A percentile compares a stretch with the other conserved stretches of the same genome.
phyloP scores from a whole-genome alignment of 2,797 vertebrate species.

The Sebastes iracundus region DNA sequence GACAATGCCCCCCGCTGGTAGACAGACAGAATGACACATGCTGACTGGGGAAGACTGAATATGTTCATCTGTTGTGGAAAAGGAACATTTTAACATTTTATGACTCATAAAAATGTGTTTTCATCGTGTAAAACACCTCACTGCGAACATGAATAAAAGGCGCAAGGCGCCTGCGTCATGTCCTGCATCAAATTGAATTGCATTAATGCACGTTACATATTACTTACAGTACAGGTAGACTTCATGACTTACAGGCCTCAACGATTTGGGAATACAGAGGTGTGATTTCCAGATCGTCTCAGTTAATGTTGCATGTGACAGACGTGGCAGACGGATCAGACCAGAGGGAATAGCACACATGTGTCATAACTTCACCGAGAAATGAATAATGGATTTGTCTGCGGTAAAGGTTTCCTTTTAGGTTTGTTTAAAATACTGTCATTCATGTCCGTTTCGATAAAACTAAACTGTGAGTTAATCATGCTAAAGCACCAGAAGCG shows the following conservation, averaged over 20 bases:
- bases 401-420: conserved; percentile 27
- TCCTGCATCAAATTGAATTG: conserved; percentile 28
- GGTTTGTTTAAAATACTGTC: conserved; percentile 20
- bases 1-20: conserved; percentile 72
- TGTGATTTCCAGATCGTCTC: conserved; percentile 18
- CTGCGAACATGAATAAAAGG: neutral
- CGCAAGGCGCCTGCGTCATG: conserved; percentile 17
- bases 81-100: conserved; percentile 11
- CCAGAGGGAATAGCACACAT: conserved; percentile 23
- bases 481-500: neutral
- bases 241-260: conserved; percentile 53
- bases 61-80: neutral
- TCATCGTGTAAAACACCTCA: neutral
- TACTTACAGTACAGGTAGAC: conserved; percentile 33
- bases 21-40: conserved; percentile 70
- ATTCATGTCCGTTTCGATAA: conserved; percentile 13
- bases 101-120: neutral
- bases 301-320: conserved; percentile 31
- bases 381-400: conserved; percentile 67
- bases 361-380: conserved; percentile 44
- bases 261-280: conserved; percentile 14
- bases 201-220: conserved; percentile 3
- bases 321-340: conserved; percentile 28
- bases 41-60: conserved; percentile 16
- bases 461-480: conserved; percentile 14